Evolutionary conservation across 2,888 invertebrate genomes (phyloP).

Genomic region (Athripsodes cinereus): DNA sequence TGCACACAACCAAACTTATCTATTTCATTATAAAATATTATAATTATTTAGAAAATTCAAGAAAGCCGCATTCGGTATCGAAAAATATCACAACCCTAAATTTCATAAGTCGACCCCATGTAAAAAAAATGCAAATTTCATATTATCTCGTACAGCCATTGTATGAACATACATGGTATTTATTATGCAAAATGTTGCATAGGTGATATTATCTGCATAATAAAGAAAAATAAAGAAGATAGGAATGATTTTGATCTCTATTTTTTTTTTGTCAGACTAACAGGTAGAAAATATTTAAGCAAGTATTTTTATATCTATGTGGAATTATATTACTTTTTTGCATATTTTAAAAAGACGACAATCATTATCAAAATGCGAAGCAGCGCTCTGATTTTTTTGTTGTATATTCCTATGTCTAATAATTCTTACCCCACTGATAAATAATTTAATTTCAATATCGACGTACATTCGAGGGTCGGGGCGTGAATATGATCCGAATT

Average conservation of each 20-base stretch:
- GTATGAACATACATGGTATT: too few species aligned
- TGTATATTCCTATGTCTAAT: neutral
- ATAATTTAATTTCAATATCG: constrained; percentile 13
- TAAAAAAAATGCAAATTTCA: constrained; percentile 19
- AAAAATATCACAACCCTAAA: too few species aligned
- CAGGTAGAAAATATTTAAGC: constrained; percentile 15
- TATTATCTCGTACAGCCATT: constrained; percentile 12
- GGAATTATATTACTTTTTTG: too few species aligned
- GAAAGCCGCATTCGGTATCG: too few species aligned
- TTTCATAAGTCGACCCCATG: neutral
- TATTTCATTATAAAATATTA: neutral
- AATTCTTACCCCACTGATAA: constrained; percentile 7
- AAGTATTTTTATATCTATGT: neutral
- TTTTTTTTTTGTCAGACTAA: constrained; percentile 1
- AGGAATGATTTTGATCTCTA: too few species aligned
- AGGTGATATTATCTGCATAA: constrained; percentile 17
- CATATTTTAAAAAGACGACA: too few species aligned
- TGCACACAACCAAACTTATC: constrained; percentile 1
- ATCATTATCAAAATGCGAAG: too few species aligned
- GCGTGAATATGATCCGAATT: constrained; percentile 18
- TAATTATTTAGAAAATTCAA: constrained; percentile 7
- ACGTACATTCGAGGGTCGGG: constrained; percentile 10
- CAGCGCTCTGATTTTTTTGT: too few species aligned
- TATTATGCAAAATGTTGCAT: constrained; percentile 15
- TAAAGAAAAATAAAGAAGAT: constrained; percentile 3